Base-by-base conservation (phyloP, 2,113 vertebrate genomes). In the Dipodomys stephensi region DNA sequence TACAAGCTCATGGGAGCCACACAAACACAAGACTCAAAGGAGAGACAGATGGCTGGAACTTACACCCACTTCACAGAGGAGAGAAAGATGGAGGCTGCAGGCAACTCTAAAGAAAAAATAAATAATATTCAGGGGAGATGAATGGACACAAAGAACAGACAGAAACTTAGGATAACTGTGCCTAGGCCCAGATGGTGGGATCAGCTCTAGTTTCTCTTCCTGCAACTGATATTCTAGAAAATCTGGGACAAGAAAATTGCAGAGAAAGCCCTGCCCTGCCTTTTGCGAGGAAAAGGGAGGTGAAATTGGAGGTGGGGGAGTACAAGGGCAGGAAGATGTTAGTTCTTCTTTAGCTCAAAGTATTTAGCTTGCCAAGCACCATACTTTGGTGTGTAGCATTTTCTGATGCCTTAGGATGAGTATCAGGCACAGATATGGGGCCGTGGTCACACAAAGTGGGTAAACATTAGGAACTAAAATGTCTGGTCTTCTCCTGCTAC, bases 371-470 rank as follows among this genome's bases (percentile, higher is more conserved):
- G 25, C 77, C 53, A 27, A 71, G 28, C 32, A 2, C 27, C 67
- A 25, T 4, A 25, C 32, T 72, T 13, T 5, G n/a, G n/a, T n/a
- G n/a, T n/a, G 23, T 39, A 60, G 39, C 18, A 15, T 57, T 32
- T n/a, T 68, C 53, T 72, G 53, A 57, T 57, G 53, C 15, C 20
- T 64, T 49, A 44, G 44, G 81, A 46, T 30, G 7, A 32, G 71
- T 46, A 44, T 32, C 64, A 81, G 39, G 69, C 57, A 28, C 2
- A 57, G 4, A 64, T 62, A 39, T 57, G 10, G 12, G 28, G 3
- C 0, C 1, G 0, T 32, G 32, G 20, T 15, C 1, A 35, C 7
- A 13, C 7, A 0, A 0, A 15, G 18, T 4, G 16, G 19, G 23
- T 32, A 32, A 53, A 23, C 4, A 18, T 32, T 72, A 19, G 32